Evolutionary conservation across 2,113 vertebrate genomes (phyloP).

Genomic region (Chlamydotis undulata): DNA sequence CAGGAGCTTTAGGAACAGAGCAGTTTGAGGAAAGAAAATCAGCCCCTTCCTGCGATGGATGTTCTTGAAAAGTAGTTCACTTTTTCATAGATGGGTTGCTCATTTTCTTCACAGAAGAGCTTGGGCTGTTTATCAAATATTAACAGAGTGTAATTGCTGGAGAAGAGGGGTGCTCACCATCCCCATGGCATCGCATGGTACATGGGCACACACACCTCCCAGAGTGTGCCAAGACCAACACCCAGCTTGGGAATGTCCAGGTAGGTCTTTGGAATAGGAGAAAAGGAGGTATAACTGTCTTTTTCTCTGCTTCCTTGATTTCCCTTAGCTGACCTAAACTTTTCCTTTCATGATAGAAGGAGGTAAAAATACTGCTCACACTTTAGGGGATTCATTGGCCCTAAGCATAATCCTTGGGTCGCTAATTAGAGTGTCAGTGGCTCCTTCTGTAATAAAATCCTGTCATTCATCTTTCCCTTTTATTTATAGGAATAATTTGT

Average conservation of each 20-base stretch:
- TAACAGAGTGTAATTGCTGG: slow-evolving; percentile 69
- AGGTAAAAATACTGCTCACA: background rate
- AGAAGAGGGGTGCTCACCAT: fast-evolving
- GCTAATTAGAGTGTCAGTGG: background rate
- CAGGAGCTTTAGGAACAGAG: slow-evolving; percentile 52
- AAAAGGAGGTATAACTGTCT: background rate
- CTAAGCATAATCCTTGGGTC: slow-evolving; percentile 41
- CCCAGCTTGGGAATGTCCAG: slow-evolving; percentile 18
- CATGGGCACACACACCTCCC: slow-evolving; percentile 1
- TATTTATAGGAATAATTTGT: background rate
- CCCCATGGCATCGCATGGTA: fast-evolving
- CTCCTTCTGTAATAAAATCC: background rate
- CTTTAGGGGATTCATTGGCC: background rate
- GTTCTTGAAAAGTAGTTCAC: slow-evolving; percentile 78
- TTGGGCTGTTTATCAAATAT: slow-evolving; percentile 72
- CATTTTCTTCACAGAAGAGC: slow-evolving; percentile 43
- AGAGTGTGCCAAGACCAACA: background rate
- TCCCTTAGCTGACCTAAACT: slow-evolving; percentile 21
- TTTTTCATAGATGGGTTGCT: slow-evolving; percentile 65
- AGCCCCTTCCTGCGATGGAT: slow-evolving; percentile 58
- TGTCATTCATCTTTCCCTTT: background rate
- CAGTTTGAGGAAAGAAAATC: slow-evolving; percentile 76
- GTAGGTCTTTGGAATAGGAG: background rate
- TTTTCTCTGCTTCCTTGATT: background rate
- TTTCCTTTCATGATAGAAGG: slow-evolving; percentile 38